A percentile compares a stretch with the other conserved stretches of the same genome.
Conservation (phyloP, 1,140 invertebrate species). For the Drosophila burlai region DNA sequence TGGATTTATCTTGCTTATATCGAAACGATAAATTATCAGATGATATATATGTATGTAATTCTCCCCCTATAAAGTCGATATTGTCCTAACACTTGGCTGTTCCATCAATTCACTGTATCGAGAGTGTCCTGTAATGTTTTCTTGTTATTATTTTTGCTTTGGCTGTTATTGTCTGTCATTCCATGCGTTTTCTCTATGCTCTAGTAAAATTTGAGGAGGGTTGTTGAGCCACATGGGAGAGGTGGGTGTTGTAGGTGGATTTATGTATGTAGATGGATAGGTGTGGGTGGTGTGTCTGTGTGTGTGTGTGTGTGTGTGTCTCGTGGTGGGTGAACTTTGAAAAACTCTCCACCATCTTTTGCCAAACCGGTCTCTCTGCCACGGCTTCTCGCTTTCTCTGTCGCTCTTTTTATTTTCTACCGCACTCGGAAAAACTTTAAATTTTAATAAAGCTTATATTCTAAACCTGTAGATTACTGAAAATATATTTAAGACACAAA, state of each 20-base stretch:
- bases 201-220: conserved; percentile 37
- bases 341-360: conserved; percentile 46
- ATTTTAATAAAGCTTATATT: background rate
- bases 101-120: background rate
- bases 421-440: conserved; percentile 13
- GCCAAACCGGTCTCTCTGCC: conserved; percentile 21
- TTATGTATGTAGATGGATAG: conserved; percentile 8
- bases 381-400: background rate
- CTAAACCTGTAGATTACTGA: too few species aligned
- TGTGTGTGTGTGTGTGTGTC: conserved; percentile 1
- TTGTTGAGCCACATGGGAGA: conserved; percentile 19
- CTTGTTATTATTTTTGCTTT: conserved; percentile 13
- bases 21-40: too few species aligned
- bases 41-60: too few species aligned
- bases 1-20: too few species aligned
- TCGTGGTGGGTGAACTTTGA: conserved; percentile 41
- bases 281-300: too few species aligned
- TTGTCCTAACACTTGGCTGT: too few species aligned
- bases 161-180: conserved; percentile 38
- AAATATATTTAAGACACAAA: too few species aligned
- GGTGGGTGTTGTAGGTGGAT: conserved; percentile 13
- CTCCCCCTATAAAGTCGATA: too few species aligned
- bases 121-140: conserved; percentile 13
- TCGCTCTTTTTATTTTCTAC: background rate
- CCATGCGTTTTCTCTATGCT: conserved; percentile 50